Evolutionary conservation across 2,113 vertebrate species (phyloP), one percentile per base, ranked within the genome.

Genomic region (Procapra przewalskii): DNA sequence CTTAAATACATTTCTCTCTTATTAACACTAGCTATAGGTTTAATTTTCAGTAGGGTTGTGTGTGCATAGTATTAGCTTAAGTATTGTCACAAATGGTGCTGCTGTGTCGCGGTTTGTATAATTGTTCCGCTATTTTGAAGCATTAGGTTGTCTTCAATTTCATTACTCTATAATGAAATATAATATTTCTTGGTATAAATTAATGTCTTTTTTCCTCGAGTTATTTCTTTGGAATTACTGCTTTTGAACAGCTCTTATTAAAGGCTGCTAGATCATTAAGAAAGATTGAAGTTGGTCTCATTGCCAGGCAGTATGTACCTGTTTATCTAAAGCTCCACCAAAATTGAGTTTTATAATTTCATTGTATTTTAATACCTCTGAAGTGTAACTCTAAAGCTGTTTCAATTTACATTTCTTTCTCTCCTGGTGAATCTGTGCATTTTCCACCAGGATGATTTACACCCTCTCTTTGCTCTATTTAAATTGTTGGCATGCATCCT

Each of bases 291-390:
- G 94, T 91, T 75, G 79, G 71, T 86, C 94, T 84, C 83, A 23
- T 93, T 86, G 88, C 60, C 57, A 88, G 71, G 79, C 80, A 25
- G 6, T 55, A 23, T 94, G 12, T 93, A 96, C 95, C 94, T 96
- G 94, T 97, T 98, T 97, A 93, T 93, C 59, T 71, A 75, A 80
- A 50, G 60, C 60, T 86, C 59, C 57, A 80, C 71, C 40, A 96
- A 95, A 97, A 93, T 96, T 90, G 96, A 79, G 40, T 97, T 97
- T 97, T 91, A 81, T 96, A 97, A 96, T 96, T 98, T 97, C 95
- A 92, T 90, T 97, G 96, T 96, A 82, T 94, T 96, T 95, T 98
- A 97, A 94, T 97, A 89, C 89, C 67, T 83, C 67, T 60, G n/a
- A 97, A 90, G 83, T 96, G 36, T 93, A 96, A 94, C 91, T 95